Evolutionary conservation across 2,888 invertebrate species (phyloP).

Genomic region (Teinopalpus imperialis): DNA sequence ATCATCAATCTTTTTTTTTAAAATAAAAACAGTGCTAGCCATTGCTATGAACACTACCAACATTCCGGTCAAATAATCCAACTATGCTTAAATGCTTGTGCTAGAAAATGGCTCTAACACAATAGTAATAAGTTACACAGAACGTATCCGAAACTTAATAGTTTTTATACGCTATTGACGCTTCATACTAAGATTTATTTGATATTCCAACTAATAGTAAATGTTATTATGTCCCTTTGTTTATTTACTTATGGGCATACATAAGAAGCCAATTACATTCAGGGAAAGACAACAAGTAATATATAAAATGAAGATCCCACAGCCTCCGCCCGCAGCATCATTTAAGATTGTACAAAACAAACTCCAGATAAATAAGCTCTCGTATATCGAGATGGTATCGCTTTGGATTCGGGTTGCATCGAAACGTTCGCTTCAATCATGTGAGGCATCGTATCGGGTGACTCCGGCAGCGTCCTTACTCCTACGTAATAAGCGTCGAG

Average conservation of each 20-base stretch:
- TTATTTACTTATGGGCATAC: not conserved
- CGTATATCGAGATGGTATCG: conserved; percentile 63
- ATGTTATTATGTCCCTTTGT: too few relatives aligned
- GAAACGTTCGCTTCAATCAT: conserved; percentile 33
- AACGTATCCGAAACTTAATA: too few relatives aligned
- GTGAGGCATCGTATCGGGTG: conserved; percentile 26
- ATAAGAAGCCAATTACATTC: conserved; percentile 4
- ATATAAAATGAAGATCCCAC: conserved; percentile 6
- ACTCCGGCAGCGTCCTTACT: conserved; percentile 1
- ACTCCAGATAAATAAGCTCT: conserved; percentile 57
- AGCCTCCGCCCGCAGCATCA: conserved; percentile 4
- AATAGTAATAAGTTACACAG: too few relatives aligned
- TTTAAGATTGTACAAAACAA: conserved; percentile 36
- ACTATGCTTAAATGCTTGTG: too few relatives aligned
- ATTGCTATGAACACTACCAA: too few relatives aligned
- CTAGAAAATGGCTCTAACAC: too few relatives aligned
- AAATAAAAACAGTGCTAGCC: too few relatives aligned
- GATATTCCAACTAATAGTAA: too few relatives aligned
- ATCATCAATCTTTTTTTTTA: too few relatives aligned
- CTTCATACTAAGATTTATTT: too few relatives aligned
- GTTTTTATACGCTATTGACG: too few relatives aligned
- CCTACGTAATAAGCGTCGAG: conserved; percentile 1
- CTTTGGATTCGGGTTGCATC: conserved; percentile 34
- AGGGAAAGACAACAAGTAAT: conserved; percentile 2
- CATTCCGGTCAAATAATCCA: too few relatives aligned